A percentile compares a stretch with the other conserved stretches of the same genome.
phyloP scores from a whole-genome alignment of 2,888 invertebrate genomes.

The Limenitis camilla region DNA sequence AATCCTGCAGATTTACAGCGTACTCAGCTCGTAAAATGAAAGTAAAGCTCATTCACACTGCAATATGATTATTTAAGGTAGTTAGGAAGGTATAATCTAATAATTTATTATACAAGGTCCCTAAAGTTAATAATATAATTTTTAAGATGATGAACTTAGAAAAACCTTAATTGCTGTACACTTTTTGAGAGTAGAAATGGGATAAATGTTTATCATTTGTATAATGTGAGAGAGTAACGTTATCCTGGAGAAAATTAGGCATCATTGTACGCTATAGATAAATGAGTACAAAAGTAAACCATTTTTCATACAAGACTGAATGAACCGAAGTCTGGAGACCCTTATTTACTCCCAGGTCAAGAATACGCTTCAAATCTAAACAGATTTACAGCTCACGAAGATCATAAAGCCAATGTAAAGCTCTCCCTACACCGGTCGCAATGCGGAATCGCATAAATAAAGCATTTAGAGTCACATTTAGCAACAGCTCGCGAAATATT shows the following conservation, averaged over 20 bases:
- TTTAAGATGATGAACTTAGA: too few relatives aligned
- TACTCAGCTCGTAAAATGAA: constrained; percentile 9
- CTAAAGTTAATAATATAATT: too few relatives aligned
- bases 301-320: too few relatives aligned
- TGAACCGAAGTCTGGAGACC: neutral
- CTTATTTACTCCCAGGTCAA: neutral
- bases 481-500: constrained; percentile 46
- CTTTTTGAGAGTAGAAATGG: too few relatives aligned
- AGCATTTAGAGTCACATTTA: constrained; percentile 53
- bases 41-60: constrained; percentile 5
- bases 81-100: too few relatives aligned
- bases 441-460: constrained; percentile 49
- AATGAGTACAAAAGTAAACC: too few relatives aligned
- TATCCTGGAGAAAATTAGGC: too few relatives aligned
- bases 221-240: too few relatives aligned
- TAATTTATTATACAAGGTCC: too few relatives aligned
- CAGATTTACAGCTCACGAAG: constrained; percentile 9
- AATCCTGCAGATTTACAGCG: constrained; percentile 18
- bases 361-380: constrained; percentile 3
- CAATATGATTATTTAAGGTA: neutral
- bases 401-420: constrained; percentile 18
- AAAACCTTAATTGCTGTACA: too few relatives aligned
- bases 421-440: constrained; percentile 36
- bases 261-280: too few relatives aligned
- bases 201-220: too few relatives aligned